Evolutionary conservation across 1,140 invertebrate genomes (phyloP).

Genomic region (Mycetomoellerius zeteki): DNA sequence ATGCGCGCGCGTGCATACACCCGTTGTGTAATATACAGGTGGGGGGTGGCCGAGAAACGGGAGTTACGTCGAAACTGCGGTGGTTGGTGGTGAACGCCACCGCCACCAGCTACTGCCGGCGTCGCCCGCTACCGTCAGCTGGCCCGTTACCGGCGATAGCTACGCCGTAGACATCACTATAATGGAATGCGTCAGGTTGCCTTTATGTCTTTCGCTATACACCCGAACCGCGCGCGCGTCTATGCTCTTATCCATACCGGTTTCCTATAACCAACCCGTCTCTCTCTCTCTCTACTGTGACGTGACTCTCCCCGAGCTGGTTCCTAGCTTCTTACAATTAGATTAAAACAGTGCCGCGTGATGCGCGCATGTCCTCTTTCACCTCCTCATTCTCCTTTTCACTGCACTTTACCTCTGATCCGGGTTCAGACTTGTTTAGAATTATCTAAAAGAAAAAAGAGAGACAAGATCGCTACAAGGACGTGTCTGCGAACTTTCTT

Average conservation of each 20-base stretch:
- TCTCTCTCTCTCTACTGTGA: conserved; percentile 10
- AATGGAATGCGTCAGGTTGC: conserved; percentile 81
- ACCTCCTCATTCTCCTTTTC: neutral
- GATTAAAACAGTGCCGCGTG: conserved; percentile 38
- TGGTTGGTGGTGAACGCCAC: conserved; percentile 72
- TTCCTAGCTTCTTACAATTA: neutral
- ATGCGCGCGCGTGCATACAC: neutral
- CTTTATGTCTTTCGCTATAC: conserved; percentile 78
- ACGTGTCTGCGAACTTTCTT: neutral
- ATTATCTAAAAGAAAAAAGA: neutral
- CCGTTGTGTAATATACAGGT: conserved; percentile 35
- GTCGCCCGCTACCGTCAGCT: conserved; percentile 64
- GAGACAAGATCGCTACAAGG: no score
- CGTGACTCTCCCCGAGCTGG: conserved; percentile 25
- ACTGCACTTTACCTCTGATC: neutral
- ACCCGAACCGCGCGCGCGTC: conserved; percentile 37
- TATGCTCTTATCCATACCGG: conserved; percentile 36
- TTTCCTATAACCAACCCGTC: conserved; percentile 49
- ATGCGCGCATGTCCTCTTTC: neutral
- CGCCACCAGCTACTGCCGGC: neutral
- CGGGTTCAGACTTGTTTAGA: neutral
- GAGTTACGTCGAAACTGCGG: conserved; percentile 64
- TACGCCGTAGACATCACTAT: conserved; percentile 77
- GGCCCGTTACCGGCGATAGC: conserved; percentile 76
- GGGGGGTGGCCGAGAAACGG: neutral